Evolutionary conservation across 2,888 invertebrate species (phyloP).

Genomic region (Marronus borbonicus): DNA sequence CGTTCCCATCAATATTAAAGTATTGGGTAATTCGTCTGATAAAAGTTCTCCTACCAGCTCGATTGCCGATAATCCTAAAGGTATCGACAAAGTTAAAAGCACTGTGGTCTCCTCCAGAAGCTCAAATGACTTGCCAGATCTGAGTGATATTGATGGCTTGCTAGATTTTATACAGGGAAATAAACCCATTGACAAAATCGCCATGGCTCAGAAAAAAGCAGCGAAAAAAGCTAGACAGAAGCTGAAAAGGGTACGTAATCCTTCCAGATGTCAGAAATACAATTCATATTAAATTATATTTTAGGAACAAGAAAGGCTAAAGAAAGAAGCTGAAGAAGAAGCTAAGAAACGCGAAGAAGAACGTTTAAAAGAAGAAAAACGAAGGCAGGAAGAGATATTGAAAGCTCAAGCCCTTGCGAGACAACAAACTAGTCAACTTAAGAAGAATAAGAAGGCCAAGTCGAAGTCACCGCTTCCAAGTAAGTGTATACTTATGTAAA

Average conservation of each 20-base stretch:
- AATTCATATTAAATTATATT: constrained; percentile 47
- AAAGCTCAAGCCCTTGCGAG: constrained; percentile 55
- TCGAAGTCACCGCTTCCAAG: constrained; percentile 17
- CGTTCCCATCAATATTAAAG: constrained; percentile 48
- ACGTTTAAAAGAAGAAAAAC: constrained; percentile 62
- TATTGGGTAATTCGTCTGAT: constrained; percentile 31
- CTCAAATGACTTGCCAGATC: constrained; percentile 39
- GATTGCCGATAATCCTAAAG: constrained; percentile 34
- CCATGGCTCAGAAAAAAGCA: constrained; percentile 76
- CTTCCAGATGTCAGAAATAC: not conserved
- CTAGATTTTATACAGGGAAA: constrained; percentile 69
- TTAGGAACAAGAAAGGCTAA: constrained; percentile 64
- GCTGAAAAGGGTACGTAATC: constrained; percentile 77
- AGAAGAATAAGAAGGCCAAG: constrained; percentile 54
- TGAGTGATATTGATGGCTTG: constrained; percentile 65
- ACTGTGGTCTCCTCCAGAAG: constrained; percentile 11
- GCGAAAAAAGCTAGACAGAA: constrained; percentile 89
- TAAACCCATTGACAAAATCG: constrained; percentile 63
- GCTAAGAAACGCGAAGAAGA: constrained; percentile 65
- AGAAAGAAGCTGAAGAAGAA: constrained; percentile 67
- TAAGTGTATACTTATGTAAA: constrained; percentile 6
- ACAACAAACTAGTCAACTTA: constrained; percentile 52
- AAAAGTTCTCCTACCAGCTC: constrained; percentile 29
- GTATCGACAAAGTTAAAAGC: constrained; percentile 37
- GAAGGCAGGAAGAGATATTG: constrained; percentile 59